Evolutionary conservation across 2,797 vertebrate species (phyloP).

Genomic region (Etheostoma nigrum): DNA sequence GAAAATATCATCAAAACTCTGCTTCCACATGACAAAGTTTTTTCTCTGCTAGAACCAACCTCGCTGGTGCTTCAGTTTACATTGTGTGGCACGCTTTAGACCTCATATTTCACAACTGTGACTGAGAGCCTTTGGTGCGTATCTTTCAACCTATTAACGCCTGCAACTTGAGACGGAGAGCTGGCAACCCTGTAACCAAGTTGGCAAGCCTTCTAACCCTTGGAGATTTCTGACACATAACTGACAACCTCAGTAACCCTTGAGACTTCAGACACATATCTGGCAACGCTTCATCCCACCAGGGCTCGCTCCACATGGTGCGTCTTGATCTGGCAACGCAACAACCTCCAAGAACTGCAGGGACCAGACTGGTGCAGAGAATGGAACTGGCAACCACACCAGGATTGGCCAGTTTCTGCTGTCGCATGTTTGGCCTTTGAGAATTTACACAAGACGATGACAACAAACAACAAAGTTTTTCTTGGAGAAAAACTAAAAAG

Average conservation of each 20-base stretch:
- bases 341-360: conserved; percentile 16
- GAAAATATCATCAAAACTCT: not conserved
- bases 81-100: not conserved
- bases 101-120: conserved; percentile 5
- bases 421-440: conserved; percentile 15
- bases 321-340: conserved; percentile 58
- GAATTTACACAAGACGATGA: conserved; percentile 16
- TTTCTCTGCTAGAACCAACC: not conserved
- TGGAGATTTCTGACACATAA: conserved; percentile 64
- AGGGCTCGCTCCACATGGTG: conserved; percentile 55
- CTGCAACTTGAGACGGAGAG: conserved; percentile 23
- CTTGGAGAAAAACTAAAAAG: not conserved
- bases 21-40: not conserved
- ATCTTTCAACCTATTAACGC: conserved; percentile 20
- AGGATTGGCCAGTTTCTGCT: conserved; percentile 45
- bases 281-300: conserved; percentile 58
- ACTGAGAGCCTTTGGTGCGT: conserved; percentile 17
- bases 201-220: conserved; percentile 48
- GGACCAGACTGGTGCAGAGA: conserved; percentile 52
- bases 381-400: conserved; percentile 43
- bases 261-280: conserved; percentile 59
- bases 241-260: conserved; percentile 60
- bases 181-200: conserved; percentile 42
- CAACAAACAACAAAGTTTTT: conserved; percentile 27
- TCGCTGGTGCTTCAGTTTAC: not conserved